Percentiles rank a stretch among this genome's conserved stretches.
phyloP scores from a whole-genome alignment of 2,888 invertebrate genomes.

The Cheilosia pagana region DNA sequence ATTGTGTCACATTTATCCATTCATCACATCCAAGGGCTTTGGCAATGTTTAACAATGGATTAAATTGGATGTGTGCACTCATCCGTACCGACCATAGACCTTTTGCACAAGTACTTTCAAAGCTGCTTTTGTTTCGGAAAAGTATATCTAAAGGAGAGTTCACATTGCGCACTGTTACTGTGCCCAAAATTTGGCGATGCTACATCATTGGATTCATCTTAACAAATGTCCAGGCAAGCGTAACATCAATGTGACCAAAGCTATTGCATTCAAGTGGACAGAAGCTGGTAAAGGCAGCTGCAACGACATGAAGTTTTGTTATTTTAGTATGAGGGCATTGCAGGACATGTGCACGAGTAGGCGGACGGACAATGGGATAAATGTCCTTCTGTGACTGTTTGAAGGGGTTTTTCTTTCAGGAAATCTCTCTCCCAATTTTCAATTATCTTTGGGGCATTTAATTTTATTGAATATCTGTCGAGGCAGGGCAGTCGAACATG shows the following conservation, averaged over 20 bases:
- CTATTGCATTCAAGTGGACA: conserved; percentile 28
- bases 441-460: conserved; percentile 70
- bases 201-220: conserved; percentile 57
- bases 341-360: conserved; percentile 12
- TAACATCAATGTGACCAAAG: conserved; percentile 46
- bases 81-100: conserved; percentile 15
- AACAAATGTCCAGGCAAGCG: conserved; percentile 53
- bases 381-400: conserved; percentile 11
- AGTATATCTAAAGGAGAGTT: neutral
- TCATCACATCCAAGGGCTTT: conserved; percentile 42
- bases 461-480: conserved; percentile 51
- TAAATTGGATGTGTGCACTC: conserved; percentile 54
- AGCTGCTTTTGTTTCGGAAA: conserved; percentile 15
- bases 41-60: conserved; percentile 64
- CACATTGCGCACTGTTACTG: neutral
- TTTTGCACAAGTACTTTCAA: conserved; percentile 31
- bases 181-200: conserved; percentile 12
- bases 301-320: conserved; percentile 41
- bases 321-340: neutral
- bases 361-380: neutral
- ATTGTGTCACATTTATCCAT: conserved; percentile 40
- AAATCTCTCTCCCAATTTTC: conserved; percentile 54
- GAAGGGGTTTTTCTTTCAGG: neutral
- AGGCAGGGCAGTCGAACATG: conserved; percentile 31
- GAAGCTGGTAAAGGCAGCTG: conserved; percentile 25